Evolutionary conservation across 2,888 invertebrate species (phyloP), one percentile per base, ranked within the genome.

Genomic region (Silvanus unidentatus): DNA sequence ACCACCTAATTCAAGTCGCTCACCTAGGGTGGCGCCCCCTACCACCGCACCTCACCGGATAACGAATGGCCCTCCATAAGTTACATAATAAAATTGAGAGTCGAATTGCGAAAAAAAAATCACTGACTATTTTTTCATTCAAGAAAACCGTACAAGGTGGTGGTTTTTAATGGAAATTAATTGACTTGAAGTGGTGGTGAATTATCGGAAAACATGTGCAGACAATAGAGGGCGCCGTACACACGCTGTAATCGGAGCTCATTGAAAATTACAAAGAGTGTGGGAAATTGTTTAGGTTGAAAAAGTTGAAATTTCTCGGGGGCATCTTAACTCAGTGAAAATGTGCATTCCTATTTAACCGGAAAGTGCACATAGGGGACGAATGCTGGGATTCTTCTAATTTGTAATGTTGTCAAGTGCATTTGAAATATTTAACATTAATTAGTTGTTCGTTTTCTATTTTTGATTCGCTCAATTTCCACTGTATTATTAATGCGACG

Each of bases 321-420:
- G 44, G 53, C 22, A 42, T 39, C 47, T 49, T 53, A 49, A 49
- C 47, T 49, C 45, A 48, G 42, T 41, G 48, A 48, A 51, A 50
- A 49, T 47, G 45, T 44, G 42, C 46, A 47, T 47, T 52, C 48
- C 42, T 54, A 50, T 53, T 50, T 53, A 48, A 22, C 48, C 47
- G 45, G 45, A 48, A 50, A 53, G 40, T 43, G 43, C 43, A 39
- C 53, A 43, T 47, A 27, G 9, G 49, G 48, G 48, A 42, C 3
- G 22, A 22, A 28, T 43, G 27, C 36, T 37, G 36, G 29, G 45
- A 44, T 46, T 50, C 40, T 44, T 32, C 29, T 37, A 13, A 37
- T 37, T 37, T 37, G 16, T 16, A 11, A 35, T 12, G 11, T 37
- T 6, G 14, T 13, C 3, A 22, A 22, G 22, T 22, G 22, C 3